Percentiles rank a stretch among this genome's conserved stretches.
These are phyloP conservation scores for Ciconia maguari DNA, from an alignment of 2,113 vertebrate species.

Conservation along the genomic window DNA sequence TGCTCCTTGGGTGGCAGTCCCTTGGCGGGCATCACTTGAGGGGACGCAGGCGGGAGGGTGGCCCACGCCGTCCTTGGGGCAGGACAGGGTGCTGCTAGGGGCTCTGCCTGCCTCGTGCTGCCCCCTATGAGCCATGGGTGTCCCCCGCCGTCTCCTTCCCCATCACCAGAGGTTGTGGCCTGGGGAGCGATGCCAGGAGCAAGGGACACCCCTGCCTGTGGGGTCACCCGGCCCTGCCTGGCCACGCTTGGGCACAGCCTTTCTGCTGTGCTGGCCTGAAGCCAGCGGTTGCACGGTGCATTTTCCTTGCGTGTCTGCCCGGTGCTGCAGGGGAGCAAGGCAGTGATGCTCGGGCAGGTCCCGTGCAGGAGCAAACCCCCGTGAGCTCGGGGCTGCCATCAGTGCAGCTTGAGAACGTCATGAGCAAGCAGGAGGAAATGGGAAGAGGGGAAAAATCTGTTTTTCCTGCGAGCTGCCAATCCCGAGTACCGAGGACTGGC, in stretches of 20 bases:
- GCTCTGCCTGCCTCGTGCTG: background rate
- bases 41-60: background rate
- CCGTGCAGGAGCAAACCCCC: background rate
- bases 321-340: background rate
- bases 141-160: background rate
- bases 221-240: fast-evolving
- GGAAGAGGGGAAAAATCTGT: background rate
- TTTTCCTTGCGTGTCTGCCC: background rate
- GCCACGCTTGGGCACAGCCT: background rate
- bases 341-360: fast-evolving
- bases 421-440: background rate
- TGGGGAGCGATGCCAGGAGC: background rate
- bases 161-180: background rate
- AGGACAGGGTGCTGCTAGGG: background rate
- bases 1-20: background rate
- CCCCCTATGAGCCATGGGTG: fast-evolving
- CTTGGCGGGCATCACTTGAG: fast-evolving
- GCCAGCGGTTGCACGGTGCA: fast-evolving
- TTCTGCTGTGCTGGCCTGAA: background rate
- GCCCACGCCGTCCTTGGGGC: background rate
- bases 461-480: background rate
- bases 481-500: fast-evolving
- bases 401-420: background rate
- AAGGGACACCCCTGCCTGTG: background rate
- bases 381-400: background rate